Evolutionary conservation across 2,888 invertebrate species (phyloP), one percentile per base, ranked within the genome.

Genomic region (Neoitamus cyanurus): DNA sequence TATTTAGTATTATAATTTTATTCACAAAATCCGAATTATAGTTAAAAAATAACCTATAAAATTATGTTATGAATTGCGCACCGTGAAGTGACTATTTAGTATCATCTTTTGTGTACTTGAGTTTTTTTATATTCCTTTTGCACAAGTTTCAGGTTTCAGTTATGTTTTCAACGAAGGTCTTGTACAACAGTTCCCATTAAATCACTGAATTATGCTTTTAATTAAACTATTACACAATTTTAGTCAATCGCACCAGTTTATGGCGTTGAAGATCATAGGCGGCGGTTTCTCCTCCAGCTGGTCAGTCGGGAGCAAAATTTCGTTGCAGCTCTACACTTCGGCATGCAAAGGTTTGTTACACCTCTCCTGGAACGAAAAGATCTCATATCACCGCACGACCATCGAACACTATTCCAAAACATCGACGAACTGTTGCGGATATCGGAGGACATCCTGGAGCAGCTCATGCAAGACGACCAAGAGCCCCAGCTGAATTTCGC

Each of bases 331-430:
- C 91, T 97, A 83, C 96, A 96, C 88, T 96, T 95, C 88, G 96
- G 96, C 3, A 93, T 96, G 86, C 94, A 95, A 85, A 93, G 96
- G 86, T 97, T 96, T 90, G 94, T 96, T 72, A 94, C 94, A 0
- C 95, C 96, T 0, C 90, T 97, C 86, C 92, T 93, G 4, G 96
- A 96, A 88, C 92, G 95, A 85, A 94, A 94, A 78, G 97, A 97
- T 89, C 92, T 97, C 11, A 94, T 97, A 83, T 94, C 95, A 1
- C 93, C 94, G 1, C 93, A 93, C 82, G 97, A 97, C 89, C 96
- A 97, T 90, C 93, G 94, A 89, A 93, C 95, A 42, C 92, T 97
- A 84, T 97, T 97, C 90, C 97, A 97, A 92, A 97, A 97, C 90
- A 93, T 95, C 87, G 96, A 97, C 90, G 97, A 97, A 93, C 94